These are phyloP conservation scores for Aspidiotus rigidus DNA, from an alignment of 2,888 invertebrate genomes.

Conservation along the genomic window DNA sequence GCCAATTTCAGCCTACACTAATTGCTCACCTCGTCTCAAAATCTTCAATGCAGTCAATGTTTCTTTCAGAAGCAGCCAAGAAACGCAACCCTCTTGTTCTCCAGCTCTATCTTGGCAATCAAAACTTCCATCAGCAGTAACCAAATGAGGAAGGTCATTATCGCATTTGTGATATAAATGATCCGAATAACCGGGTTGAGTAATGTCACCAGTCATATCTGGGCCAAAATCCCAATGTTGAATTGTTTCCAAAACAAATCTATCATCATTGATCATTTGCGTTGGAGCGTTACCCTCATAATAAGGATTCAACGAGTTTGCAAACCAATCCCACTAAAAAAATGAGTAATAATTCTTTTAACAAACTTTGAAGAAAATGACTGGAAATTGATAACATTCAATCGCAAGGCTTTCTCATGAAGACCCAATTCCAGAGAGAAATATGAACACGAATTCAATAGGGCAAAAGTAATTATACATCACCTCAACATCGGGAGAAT, in stretches of 20 bases:
- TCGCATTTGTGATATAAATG: slow-evolving; percentile 7
- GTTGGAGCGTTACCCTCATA: slow-evolving; percentile 73
- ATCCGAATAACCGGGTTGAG: slow-evolving; percentile 49
- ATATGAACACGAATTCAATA: background rate
- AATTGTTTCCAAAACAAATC: slow-evolving; percentile 67
- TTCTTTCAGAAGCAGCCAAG: slow-evolving; percentile 74
- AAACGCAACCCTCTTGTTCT: slow-evolving; percentile 73
- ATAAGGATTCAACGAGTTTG: slow-evolving; percentile 80
- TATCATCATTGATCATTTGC: slow-evolving; percentile 70
- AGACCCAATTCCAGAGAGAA: too few species aligned
- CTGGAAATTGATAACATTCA: too few species aligned
- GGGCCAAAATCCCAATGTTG: slow-evolving; percentile 77
- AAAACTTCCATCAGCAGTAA: slow-evolving; percentile 91
- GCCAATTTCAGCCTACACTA: too few species aligned
- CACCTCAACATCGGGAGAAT: slow-evolving; percentile 41
- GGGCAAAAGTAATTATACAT: background rate
- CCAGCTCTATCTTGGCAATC: slow-evolving; percentile 77
- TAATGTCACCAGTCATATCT: slow-evolving; percentile 78
- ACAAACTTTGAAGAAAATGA: too few species aligned
- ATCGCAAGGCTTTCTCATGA: too few species aligned
- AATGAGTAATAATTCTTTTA: background rate
- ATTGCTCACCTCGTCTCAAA: slow-evolving; percentile 39
- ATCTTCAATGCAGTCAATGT: slow-evolving; percentile 38
- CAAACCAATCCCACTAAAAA: slow-evolving; percentile 72
- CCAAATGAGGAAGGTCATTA: slow-evolving; percentile 43